Evolutionary conservation across 2,888 invertebrate genomes (phyloP), one percentile per base, ranked within the genome.

Genomic region (Tridacna gigas): DNA sequence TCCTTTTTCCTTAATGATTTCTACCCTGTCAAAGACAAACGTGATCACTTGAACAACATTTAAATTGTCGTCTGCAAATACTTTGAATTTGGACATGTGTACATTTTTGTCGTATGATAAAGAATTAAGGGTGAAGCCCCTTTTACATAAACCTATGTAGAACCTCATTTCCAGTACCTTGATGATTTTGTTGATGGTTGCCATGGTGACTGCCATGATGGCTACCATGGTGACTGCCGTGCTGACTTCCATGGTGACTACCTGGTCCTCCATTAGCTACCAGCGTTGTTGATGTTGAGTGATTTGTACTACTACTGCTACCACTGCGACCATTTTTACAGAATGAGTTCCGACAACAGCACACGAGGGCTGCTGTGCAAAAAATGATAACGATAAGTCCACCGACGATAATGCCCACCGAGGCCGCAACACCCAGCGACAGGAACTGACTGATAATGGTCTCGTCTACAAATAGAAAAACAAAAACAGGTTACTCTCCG

Each of bases 331-430:
- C 78, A 63, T 90, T 91, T 75, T 92, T 92, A 86, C 94, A 94
- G 77, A 91, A 83, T 12, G 90, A 88, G 60, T 91, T 82, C 18
- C 91, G 88, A 84, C 94, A 94, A 82, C 93, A 94, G 84, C 93
- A 94, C 77, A 93, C 90, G 22, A 94, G 81, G 26, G 93, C 93
- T 12, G 93, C 92, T 20, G 94, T 86, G 80, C 92, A 93, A 45
- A 93, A 93, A 28, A 94, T 89, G 63, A 93, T 82, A 5, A 94
- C 92, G 66, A 94, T 92, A 26, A 94, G 91, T 77, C 92, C 92
- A 26, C 94, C 94, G 1, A 94, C 94, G 0, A 94, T 92, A 80
- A 94, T 94, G 60, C 93, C 93, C 48, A 94, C 92, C 37, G 94
- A 92, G 0, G 94, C 94, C 26, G 94, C 93, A n/a, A 94, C 92